Evolutionary conservation across 2,888 invertebrate genomes (phyloP), one percentile per base, ranked within the genome.

Genomic region (Drosophila anceps): DNA sequence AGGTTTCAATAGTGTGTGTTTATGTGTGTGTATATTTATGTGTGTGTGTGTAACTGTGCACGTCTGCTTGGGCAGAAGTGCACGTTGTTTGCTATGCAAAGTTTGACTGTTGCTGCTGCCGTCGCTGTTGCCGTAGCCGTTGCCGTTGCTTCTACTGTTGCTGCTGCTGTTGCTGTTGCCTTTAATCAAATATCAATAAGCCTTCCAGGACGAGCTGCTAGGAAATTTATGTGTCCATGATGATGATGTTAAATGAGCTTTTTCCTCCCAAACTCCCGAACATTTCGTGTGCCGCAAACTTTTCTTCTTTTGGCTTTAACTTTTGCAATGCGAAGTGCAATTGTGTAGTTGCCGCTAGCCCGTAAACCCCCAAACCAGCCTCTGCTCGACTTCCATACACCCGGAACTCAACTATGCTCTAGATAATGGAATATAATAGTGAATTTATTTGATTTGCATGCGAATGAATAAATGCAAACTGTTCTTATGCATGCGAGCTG

Each of bases 141-240:
- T 24, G 24, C 24, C 24, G 80, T 27, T 53, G 53, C 70, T 66
- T 77, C 13, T 53, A 24, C 50, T 18, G 13, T 9, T 62, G 29
- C 24, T 24, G 24, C 24, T 24, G 24, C n/a, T 50, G 58, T 69
- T 62, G 58, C 65, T 68, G 76, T 39, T 59, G 35, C 39, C 54
- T 84, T 77, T 80, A 80, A 75, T 73, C 85, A 82, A 84, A 82
- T 82, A 84, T 80, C 80, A 82, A 82, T 80, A 80, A 71, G 51
- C 67, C 46, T 65, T 39, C 27, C 55, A 61, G 37, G 53, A 64
- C 48, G 65, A 78, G 61, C 71, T 75, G 46, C 65, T 75, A 46
- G 57, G 70, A 78, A 75, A 78, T 79, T 75, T 81, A 81, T 81
- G 73, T 79, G 79, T 67, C 65, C 81, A 73, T 80, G 82, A 80